phyloP scores from a whole-genome alignment of 2,113 vertebrate species.

The Danio rerio region GRCz12tu NC_133176.1:23581501-23582000 shows the following conservation, averaged over 20 bases:
- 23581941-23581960: too few species aligned
- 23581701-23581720: background rate
- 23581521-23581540: too few species aligned
- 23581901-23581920: background rate
- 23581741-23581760: background rate
- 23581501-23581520: too few species aligned
- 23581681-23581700: background rate
- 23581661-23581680: constrained; percentile 65
- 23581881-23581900: background rate
- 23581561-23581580: constrained; percentile 72
- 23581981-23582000: background rate
- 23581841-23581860: constrained; percentile 70
- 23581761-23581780: constrained; percentile 52
- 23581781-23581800: constrained; percentile 71
- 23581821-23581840: constrained; percentile 80
- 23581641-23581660: constrained; percentile 75
- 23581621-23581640: constrained; percentile 77
- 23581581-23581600: constrained; percentile 74
- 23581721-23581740: background rate
- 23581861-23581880: constrained; percentile 77
- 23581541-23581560: too few species aligned
- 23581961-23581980: background rate
- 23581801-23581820: constrained; percentile 74
- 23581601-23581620: constrained; percentile 77
- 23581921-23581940: background rate